A percentile compares a stretch with the other conserved stretches of the same genome.
Conservation (phyloP, 1,140 invertebrate species). For the Oscheius sp. region DNA sequence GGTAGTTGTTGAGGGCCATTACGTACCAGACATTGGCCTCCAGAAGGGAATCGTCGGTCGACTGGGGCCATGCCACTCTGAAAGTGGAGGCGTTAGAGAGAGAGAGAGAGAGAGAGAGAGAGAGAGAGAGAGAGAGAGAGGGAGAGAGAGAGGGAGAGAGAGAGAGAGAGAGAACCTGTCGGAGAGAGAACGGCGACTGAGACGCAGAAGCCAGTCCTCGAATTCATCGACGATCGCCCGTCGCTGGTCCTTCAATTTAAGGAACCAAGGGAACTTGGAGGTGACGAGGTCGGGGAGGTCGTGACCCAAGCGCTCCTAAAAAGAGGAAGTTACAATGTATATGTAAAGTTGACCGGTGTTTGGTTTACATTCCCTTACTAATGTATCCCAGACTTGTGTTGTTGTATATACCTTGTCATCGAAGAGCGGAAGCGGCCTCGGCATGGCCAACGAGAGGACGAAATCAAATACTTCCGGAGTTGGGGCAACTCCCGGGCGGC, state of each 20-base stretch:
- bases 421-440: not conserved
- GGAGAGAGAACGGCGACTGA: no score
- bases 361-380: no score
- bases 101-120: not conserved
- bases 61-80: not conserved
- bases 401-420: not conserved
- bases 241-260: not conserved
- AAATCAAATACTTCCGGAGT: not conserved
- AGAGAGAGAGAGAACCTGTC: no score
- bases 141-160: no score
- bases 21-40: conserved; percentile 19
- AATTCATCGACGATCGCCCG: not conserved
- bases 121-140: not conserved
- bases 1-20: conserved; percentile 26
- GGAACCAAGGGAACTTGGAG: not conserved
- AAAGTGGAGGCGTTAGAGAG: no score
- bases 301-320: conserved; percentile 7
- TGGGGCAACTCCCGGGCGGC: not conserved
- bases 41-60: not conserved
- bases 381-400: no score
- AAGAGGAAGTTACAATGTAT: not conserved
- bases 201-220: conserved; percentile 8
- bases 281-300: not conserved
- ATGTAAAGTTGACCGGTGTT: no score
- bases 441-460: conserved; percentile 16